phyloP scores from a whole-genome alignment of 2,888 invertebrate genomes.

The Melolontha melolontha region DNA sequence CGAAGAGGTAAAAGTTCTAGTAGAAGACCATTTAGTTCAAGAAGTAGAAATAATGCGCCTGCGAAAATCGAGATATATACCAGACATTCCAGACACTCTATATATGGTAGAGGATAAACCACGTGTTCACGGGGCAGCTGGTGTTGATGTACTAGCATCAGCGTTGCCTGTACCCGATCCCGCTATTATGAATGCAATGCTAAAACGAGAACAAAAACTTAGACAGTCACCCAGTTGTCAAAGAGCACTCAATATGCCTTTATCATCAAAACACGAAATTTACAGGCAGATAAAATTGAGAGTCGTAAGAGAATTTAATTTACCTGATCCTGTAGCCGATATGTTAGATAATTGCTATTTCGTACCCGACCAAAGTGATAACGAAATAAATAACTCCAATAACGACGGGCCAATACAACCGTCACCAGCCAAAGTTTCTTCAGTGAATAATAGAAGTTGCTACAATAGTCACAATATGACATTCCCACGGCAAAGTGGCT shows the following conservation, averaged over 20 bases:
- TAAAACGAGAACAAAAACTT: constrained; percentile 87
- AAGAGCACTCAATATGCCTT: constrained; percentile 79
- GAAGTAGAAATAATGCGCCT: constrained; percentile 80
- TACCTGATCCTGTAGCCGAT: constrained; percentile 89
- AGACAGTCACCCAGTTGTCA: constrained; percentile 83
- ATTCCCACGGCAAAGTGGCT: constrained; percentile 68
- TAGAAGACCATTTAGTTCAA: constrained; percentile 87
- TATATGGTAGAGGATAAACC: constrained; percentile 85
- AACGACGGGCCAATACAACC: constrained; percentile 62
- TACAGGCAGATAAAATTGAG: constrained; percentile 84
- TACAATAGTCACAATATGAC: constrained; percentile 72
- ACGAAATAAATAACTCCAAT: constrained; percentile 52
- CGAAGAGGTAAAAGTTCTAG: constrained; percentile 91
- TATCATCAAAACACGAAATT: constrained; percentile 82
- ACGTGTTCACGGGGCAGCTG: constrained; percentile 65
- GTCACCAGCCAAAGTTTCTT: constrained; percentile 61
- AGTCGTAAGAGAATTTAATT: constrained; percentile 93
- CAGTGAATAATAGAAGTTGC: constrained; percentile 61
- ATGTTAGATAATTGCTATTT: constrained; percentile 72
- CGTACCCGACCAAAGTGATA: constrained; percentile 60
- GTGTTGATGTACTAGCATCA: constrained; percentile 74
- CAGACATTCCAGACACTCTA: constrained; percentile 91
- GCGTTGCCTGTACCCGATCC: constrained; percentile 82
- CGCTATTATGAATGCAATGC: constrained; percentile 81
- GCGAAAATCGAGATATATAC: constrained; percentile 72